phyloP scores from a whole-genome alignment of 2,888 invertebrate species.

The Phania funesta region DNA sequence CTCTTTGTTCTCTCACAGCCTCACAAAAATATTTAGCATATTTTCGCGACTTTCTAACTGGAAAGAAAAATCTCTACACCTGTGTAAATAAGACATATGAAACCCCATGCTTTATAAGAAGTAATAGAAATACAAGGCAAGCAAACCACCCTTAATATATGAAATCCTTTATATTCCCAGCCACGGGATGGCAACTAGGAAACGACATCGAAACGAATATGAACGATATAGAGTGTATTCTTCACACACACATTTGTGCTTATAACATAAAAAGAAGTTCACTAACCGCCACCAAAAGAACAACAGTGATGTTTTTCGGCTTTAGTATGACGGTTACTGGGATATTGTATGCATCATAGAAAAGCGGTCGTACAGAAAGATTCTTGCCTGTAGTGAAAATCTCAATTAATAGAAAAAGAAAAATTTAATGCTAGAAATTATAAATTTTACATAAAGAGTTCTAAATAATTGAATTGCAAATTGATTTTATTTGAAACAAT shows the following conservation, averaged over 20 bases:
- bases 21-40: conserved; percentile 31
- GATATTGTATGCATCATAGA: conserved; percentile 64
- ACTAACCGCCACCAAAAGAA: conserved; percentile 65
- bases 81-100: conserved; percentile 23
- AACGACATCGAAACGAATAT: conserved; percentile 55
- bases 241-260: neutral
- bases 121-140: neutral
- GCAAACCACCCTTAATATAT: conserved; percentile 35
- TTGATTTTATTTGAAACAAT: neutral
- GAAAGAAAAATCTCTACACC: conserved; percentile 66
- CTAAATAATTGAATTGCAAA: neutral
- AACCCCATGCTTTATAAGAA: neutral
- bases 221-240: conserved; percentile 18
- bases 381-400: neutral
- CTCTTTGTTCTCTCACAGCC: conserved; percentile 46
- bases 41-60: conserved; percentile 37
- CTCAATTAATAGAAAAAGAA: neutral
- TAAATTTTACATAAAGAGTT: neutral
- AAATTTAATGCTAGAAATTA: neutral
- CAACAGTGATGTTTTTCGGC: conserved; percentile 38
- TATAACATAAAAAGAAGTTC: conserved; percentile 50
- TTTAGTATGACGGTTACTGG: conserved; percentile 66
- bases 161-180: conserved; percentile 27
- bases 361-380: conserved; percentile 15
- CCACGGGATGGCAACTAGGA: conserved; percentile 56